Percentiles rank a stretch among this genome's conserved stretches.
These are phyloP conservation scores for Acanthochromis polyacanthus DNA, from an alignment of 2,113 vertebrate genomes.

Conservation along the genomic window DNA sequence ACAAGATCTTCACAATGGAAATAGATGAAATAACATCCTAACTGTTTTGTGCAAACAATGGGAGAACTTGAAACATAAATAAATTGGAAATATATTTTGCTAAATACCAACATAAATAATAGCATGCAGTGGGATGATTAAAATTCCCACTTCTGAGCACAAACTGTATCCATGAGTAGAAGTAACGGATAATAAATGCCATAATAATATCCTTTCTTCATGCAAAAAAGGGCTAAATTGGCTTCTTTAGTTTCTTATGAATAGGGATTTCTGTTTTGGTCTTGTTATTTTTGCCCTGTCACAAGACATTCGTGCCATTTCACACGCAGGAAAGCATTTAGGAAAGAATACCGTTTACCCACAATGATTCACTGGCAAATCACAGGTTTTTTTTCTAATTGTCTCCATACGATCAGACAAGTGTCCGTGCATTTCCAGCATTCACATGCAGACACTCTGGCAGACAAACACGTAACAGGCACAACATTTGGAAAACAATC, in stretches of 20 bases:
- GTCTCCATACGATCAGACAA: neutral
- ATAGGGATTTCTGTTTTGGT: neutral
- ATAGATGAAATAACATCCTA: too few relatives aligned
- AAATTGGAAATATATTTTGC: neutral
- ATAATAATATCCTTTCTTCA: neutral
- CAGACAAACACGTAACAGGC: neutral
- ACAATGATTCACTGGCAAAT: slow-evolving; percentile 36
- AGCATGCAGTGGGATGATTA: neutral
- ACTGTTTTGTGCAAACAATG: neutral
- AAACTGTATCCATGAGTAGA: neutral
- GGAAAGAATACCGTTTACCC: neutral
- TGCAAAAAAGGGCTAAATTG: neutral
- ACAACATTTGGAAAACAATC: neutral
- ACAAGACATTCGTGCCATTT: slow-evolving; percentile 19
- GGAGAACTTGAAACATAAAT: neutral
- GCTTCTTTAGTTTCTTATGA: neutral
- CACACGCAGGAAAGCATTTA: neutral
- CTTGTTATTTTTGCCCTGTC: neutral
- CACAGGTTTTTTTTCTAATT: neutral
- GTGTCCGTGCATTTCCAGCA: slow-evolving; percentile 2
- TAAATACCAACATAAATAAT: neutral
- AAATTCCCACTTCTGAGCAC: neutral
- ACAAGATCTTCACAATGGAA: too few relatives aligned
- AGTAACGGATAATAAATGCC: neutral
- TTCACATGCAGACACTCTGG: slow-evolving; percentile 17